Evolutionary conservation across 2,797 vertebrate genomes (phyloP), one percentile per base, ranked within the genome.

Genomic region (Epinephelus malabaricus): DNA sequence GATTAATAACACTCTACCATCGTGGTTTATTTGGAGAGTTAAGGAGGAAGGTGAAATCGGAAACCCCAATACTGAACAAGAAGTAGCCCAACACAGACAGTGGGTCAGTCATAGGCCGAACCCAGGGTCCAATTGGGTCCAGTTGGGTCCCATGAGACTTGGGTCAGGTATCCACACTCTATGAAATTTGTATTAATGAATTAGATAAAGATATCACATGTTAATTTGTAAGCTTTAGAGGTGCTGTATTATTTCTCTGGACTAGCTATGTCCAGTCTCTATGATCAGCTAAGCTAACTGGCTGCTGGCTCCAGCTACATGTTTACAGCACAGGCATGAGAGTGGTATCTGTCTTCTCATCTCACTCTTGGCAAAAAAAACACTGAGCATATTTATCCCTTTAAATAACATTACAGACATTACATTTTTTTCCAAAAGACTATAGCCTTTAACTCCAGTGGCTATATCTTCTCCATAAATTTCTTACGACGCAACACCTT

Each of bases 341-440:
- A n/a, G 27, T 45, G 45, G 27, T 59, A 19, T 49, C 25, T 4
- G 5, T 45, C 21, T 30, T 14, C 8, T 58, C 0, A 46, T 77
- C 15, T 58, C 21, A 38, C 40, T 55, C 15, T 15, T 1, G 1
- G n/a, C n/a, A 34, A 62, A 6, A 68, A 68, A 45, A 11, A 17
- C 2, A 55, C 25, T 9, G 27, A 58, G 51, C 1, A 2, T n/a
- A 34, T 19, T 40, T 46, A 14, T 71, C 66, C 69, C 4, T 74
- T 62, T 72, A 43, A 43, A 43, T 10, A 73, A 65, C 38, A 30
- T 43, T 15, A 19, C 12, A 53, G 13, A 34, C 78, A 27, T 27
- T 27, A 27, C 25, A 27, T 27, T 6, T 76, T 79, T 10, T 34
- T 8, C 6, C 27, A 68, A 78, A 79, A 64, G 53, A n/a, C 50